These are phyloP conservation scores for Moxostoma hubbsi DNA, from an alignment of 2,797 vertebrate species.

Conservation along the genomic window DNA sequence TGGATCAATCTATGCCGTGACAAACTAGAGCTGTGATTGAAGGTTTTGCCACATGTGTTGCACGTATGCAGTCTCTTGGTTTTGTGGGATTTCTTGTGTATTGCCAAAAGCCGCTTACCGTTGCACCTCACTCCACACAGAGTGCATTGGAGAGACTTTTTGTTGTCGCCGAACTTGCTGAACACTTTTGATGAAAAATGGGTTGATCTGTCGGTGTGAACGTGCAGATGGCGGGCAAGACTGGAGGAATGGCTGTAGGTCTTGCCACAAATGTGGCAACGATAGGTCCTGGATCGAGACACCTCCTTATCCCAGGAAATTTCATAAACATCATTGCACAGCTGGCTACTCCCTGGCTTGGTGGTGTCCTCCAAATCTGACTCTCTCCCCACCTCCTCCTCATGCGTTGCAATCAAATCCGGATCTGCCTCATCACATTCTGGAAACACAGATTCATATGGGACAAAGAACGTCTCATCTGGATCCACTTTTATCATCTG, in stretches of 20 bases:
- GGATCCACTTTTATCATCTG: slow-evolving; percentile 71
- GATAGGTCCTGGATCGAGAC: slow-evolving; percentile 67
- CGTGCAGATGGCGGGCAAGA: slow-evolving; percentile 57
- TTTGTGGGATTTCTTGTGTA: slow-evolving; percentile 78
- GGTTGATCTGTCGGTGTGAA: slow-evolving; percentile 44
- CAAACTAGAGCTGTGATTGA: slow-evolving; percentile 80
- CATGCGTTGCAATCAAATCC: slow-evolving; percentile 57
- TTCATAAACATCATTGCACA: slow-evolving; percentile 57
- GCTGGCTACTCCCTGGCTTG: slow-evolving; percentile 69
- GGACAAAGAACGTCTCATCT: slow-evolving; percentile 75
- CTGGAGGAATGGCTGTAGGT: slow-evolving; percentile 82
- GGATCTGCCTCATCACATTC: slow-evolving; percentile 71
- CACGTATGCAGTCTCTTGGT: slow-evolving; percentile 77
- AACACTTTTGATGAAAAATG: slow-evolving; percentile 46
- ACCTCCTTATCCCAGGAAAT: slow-evolving; percentile 66
- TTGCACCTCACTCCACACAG: slow-evolving; percentile 80
- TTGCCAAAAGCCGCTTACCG: slow-evolving; percentile 78
- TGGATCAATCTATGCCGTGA: slow-evolving; percentile 79
- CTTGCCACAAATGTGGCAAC: slow-evolving; percentile 79
- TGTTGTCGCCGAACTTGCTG: slow-evolving; percentile 43
- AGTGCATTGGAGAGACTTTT: slow-evolving; percentile 75
- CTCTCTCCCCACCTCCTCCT: slow-evolving; percentile 76
- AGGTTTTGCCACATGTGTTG: slow-evolving; percentile 75
- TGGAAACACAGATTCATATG: slow-evolving; percentile 78
- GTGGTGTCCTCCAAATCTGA: slow-evolving; percentile 69